phyloP scores from a whole-genome alignment of 2,113 vertebrate genomes.

The Plestiodon gilberti region DNA sequence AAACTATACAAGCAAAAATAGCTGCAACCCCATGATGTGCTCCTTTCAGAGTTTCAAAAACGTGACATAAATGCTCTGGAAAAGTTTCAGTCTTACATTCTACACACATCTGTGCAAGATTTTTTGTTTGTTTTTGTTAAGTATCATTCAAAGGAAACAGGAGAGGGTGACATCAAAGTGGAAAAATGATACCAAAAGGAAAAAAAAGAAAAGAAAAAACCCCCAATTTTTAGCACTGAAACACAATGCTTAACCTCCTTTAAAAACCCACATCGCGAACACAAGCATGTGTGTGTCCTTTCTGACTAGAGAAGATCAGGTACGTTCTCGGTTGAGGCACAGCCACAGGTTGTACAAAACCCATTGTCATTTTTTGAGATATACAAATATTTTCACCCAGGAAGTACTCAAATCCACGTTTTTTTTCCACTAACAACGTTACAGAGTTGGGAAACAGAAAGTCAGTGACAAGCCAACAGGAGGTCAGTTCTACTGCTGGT shows the following conservation, averaged over 20 bases:
- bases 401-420: slow-evolving; percentile 71
- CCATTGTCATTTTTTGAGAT: slow-evolving; percentile 60
- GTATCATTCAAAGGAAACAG: slow-evolving; percentile 63
- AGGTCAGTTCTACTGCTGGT: slow-evolving; percentile 36
- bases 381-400: slow-evolving; percentile 74
- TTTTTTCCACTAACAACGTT: slow-evolving; percentile 70
- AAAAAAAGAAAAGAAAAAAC: slow-evolving; percentile 53
- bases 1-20: too few species aligned
- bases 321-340: slow-evolving; percentile 77
- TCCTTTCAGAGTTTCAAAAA: slow-evolving; percentile 75
- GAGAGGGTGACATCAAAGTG: slow-evolving; percentile 70
- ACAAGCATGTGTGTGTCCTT: slow-evolving; percentile 70
- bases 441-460: slow-evolving; percentile 76
- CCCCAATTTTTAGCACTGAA: slow-evolving; percentile 68
- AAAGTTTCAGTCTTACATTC: slow-evolving; percentile 68
- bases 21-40: slow-evolving; percentile 26
- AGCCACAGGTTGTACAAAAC: slow-evolving; percentile 77
- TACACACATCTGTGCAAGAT: slow-evolving; percentile 74
- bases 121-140: slow-evolving; percentile 64
- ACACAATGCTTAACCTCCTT: slow-evolving; percentile 64
- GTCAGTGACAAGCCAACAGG: slow-evolving; percentile 67
- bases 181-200: slow-evolving; percentile 64
- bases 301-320: slow-evolving; percentile 73
- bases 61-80: slow-evolving; percentile 71
- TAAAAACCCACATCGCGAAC: slow-evolving; percentile 72